Percentiles rank a stretch among this genome's conserved stretches.
Evolutionary conservation across 2,797 vertebrate genomes (phyloP).

Genomic region (Acrocephalus scirpaceus): DNA sequence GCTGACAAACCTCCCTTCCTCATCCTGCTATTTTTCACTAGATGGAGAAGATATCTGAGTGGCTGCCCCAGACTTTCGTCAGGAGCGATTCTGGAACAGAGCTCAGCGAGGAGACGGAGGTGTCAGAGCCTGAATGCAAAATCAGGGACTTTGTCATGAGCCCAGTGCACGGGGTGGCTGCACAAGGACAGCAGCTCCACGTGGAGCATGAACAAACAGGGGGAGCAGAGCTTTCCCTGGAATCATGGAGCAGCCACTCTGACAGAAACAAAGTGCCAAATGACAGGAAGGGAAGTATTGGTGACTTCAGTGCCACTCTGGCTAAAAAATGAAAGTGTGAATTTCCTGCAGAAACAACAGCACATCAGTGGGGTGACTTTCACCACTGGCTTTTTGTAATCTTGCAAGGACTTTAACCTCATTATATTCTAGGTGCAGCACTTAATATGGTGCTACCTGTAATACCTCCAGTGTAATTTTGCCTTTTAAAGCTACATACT

Average conservation of each 20-base stretch:
- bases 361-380: neutral
- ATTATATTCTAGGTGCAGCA: neutral
- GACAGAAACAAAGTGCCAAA: neutral
- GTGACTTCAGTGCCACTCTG: neutral
- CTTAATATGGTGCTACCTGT: neutral
- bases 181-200: neutral
- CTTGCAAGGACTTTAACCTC: neutral
- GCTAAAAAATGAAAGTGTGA: neutral
- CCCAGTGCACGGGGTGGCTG: neutral
- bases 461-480: neutral
- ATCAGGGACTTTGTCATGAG: neutral
- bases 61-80: neutral
- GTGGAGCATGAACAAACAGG: neutral
- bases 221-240: neutral
- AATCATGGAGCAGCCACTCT: neutral
- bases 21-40: neutral
- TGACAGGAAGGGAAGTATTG: neutral
- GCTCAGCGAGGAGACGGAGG: neutral
- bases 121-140: neutral
- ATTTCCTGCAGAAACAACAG: neutral
- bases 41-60: neutral
- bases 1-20: neutral
- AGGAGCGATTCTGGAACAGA: neutral
- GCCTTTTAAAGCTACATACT: neutral
- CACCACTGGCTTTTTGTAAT: neutral